Conservation (phyloP, 2,888 invertebrate genomes). For the Argyra leucocephala region DNA sequence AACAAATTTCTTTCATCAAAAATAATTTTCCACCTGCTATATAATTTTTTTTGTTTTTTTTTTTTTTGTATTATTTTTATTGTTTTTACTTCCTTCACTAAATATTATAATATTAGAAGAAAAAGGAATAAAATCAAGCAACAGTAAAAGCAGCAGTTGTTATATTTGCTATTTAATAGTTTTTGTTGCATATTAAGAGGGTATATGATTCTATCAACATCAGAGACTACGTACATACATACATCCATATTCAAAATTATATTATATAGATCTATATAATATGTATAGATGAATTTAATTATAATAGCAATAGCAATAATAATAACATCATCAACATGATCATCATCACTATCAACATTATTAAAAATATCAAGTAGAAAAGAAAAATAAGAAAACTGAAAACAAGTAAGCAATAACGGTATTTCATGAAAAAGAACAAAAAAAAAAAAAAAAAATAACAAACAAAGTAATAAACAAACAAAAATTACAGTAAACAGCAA, state of each 20-base stretch:
- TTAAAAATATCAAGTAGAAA: neutral
- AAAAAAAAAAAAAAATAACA: neutral
- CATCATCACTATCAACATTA: neutral
- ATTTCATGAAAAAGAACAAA: neutral
- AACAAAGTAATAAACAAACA: neutral
- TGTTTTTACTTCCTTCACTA: neutral
- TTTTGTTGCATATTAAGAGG: neutral
- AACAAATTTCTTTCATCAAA: neutral
- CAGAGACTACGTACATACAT: no score
- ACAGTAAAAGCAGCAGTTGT: neutral
- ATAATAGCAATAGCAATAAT: neutral
- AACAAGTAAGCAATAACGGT: neutral
- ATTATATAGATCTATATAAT: neutral
- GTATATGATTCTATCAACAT: neutral
- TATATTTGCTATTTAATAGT: neutral
- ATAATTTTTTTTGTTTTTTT: neutral
- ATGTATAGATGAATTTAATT: no score
- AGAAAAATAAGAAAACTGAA: neutral
- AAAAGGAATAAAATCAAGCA: neutral
- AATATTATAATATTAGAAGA: neutral
- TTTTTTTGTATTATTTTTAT: neutral
- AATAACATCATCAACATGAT: neutral
- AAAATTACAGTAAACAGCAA: neutral
- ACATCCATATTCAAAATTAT: no score
- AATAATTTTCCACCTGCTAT: constrained; percentile 1